A percentile compares a stretch with the other conserved stretches of the same genome.
These are phyloP conservation scores for Phaethornis superciliosus DNA, from an alignment of 2,113 vertebrate genomes.

Conservation along the genomic window DNA sequence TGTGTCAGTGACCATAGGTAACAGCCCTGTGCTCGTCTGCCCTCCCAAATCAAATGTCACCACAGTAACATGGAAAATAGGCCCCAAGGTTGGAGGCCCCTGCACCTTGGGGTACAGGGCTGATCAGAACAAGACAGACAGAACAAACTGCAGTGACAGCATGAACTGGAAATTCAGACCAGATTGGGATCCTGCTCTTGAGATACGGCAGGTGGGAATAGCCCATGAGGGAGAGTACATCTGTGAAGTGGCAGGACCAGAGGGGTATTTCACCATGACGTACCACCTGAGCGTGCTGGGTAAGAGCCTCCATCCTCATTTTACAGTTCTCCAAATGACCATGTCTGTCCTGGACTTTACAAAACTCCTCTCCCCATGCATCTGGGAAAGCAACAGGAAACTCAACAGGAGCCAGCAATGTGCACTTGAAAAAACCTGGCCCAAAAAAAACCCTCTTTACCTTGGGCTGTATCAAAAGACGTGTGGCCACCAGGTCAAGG, in stretches of 20 bases:
- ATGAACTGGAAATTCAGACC: conserved; percentile 35
- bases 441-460: too few species aligned
- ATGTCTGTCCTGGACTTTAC: background rate
- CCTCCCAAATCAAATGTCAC: accelerated
- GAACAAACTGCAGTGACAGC: conserved; percentile 31
- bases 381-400: background rate
- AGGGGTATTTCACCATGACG: accelerated
- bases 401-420: too few species aligned
- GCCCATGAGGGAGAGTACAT: conserved; percentile 54
- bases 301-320: conserved; percentile 32
- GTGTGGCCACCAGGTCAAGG: too few species aligned
- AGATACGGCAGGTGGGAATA: conserved; percentile 7
- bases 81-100: accelerated
- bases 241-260: background rate
- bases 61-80: conserved; percentile 23
- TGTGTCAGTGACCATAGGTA: background rate
- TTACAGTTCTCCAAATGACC: background rate
- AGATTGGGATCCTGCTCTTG: background rate
- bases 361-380: background rate
- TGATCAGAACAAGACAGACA: background rate
- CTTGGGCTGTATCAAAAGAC: too few species aligned
- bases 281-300: conserved; percentile 52
- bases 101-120: background rate
- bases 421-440: too few species aligned
- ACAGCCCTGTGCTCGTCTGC: background rate